Evolutionary conservation across 2,113 vertebrate species (phyloP).

Genomic region (Zapornia atra): DNA sequence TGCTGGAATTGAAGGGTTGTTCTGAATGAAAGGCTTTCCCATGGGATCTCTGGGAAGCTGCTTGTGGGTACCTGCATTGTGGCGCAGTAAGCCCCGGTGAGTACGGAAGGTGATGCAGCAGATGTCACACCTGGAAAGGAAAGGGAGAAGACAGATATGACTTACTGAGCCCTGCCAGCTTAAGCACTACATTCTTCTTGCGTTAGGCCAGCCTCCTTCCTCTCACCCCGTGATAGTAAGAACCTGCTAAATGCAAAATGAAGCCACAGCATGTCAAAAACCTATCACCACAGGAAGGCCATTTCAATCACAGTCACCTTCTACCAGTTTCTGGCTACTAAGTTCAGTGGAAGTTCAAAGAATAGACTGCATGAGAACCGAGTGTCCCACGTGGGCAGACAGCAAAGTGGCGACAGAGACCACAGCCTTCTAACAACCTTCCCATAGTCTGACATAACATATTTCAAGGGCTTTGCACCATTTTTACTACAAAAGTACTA

Average conservation of each 20-base stretch:
- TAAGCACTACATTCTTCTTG: background rate
- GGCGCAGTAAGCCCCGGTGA: slow-evolving; percentile 90
- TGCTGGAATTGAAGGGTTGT: slow-evolving; percentile 94
- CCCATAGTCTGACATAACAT: background rate
- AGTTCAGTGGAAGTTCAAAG: background rate
- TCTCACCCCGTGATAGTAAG: background rate
- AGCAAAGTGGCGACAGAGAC: background rate
- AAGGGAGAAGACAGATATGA: background rate
- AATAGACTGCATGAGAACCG: background rate
- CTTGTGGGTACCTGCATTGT: slow-evolving; percentile 92
- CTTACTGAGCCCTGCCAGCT: background rate
- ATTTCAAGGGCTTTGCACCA: background rate
- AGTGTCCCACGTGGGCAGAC: accelerated
- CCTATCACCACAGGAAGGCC: background rate
- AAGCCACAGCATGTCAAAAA: background rate
- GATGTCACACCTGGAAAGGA: slow-evolving; percentile 85
- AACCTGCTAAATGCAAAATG: background rate
- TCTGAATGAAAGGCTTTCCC: slow-evolving; percentile 96
- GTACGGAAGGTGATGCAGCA: slow-evolving; percentile 95
- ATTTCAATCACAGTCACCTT: background rate
- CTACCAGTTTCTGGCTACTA: background rate
- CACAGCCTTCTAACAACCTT: background rate
- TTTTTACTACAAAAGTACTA: background rate
- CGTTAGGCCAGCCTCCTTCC: background rate
- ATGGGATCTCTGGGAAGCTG: slow-evolving; percentile 90